Evolutionary conservation across 2,888 invertebrate genomes (phyloP).

Genomic region (Achlya flavicornis): DNA sequence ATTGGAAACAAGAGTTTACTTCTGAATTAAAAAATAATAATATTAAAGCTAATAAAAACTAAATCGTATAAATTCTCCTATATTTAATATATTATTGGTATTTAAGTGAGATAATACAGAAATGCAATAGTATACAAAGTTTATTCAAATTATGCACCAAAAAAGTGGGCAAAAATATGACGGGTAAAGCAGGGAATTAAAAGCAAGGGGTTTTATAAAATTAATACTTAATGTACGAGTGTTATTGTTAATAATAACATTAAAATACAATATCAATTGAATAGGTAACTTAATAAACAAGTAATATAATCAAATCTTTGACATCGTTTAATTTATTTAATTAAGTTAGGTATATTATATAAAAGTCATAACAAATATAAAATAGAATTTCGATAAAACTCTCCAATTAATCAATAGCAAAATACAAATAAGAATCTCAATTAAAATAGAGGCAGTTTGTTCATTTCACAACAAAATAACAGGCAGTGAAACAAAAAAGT

Average conservation of each 20-base stretch:
- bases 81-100: neutral
- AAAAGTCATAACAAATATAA: conserved; percentile 30
- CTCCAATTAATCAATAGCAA: conserved; percentile 21
- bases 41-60: neutral
- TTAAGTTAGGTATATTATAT: neutral
- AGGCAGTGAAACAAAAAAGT: conserved; percentile 36
- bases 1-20: neutral
- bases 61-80: neutral
- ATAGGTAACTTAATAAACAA: neutral
- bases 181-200: neutral
- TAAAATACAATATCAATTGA: neutral
- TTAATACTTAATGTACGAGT: neutral
- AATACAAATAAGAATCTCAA: conserved; percentile 50
- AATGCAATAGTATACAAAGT: neutral
- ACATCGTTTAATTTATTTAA: neutral
- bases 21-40: neutral
- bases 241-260: neutral
- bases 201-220: neutral
- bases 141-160: neutral
- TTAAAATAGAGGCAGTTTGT: conserved; percentile 50
- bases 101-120: neutral
- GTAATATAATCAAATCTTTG: conserved; percentile 9
- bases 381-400: conserved; percentile 30
- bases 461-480: conserved; percentile 40
- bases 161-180: neutral